phyloP scores from a whole-genome alignment of 2,113 vertebrate genomes.

The Cynocephalus volans region DNA sequence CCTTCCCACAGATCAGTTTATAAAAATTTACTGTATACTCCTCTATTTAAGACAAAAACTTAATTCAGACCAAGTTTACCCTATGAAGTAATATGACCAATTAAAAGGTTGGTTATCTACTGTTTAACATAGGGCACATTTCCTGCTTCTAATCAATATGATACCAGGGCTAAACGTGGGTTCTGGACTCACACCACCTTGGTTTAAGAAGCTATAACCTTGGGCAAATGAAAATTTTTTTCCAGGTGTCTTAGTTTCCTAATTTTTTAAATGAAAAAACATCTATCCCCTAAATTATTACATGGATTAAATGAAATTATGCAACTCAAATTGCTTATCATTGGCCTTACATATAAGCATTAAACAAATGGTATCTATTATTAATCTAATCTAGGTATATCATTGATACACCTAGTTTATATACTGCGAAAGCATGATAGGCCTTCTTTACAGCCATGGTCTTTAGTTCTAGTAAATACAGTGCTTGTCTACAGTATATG shows the following conservation, averaged over 20 bases:
- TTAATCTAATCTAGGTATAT: not conserved
- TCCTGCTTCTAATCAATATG: conserved; percentile 6
- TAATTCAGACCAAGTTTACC: conserved; percentile 29
- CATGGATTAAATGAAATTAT: conserved; percentile 25
- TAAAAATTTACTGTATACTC: not conserved
- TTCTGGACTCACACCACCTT: not conserved
- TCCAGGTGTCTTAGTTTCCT: not conserved
- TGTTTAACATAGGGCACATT: not conserved
- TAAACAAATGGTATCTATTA: conserved; percentile 22
- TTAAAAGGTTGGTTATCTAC: not conserved
- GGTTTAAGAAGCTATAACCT: not conserved
- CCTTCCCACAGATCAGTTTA: not conserved
- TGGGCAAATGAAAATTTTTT: conserved; percentile 34
- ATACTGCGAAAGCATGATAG: conserved; percentile 27
- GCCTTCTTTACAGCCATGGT: not conserved
- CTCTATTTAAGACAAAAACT: conserved; percentile 40
- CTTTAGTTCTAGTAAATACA: conserved; percentile 11
- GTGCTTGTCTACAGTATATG: not conserved
- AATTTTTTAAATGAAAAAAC: conserved; percentile 28
- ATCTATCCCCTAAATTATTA: not conserved
- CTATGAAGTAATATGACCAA: not conserved
- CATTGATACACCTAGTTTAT: not conserved
- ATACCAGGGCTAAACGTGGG: not conserved
- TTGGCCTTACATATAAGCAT: not conserved
- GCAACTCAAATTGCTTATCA: conserved; percentile 14